Conservation (phyloP, 2,113 vertebrate species). For the Axis porcinus region DNA sequence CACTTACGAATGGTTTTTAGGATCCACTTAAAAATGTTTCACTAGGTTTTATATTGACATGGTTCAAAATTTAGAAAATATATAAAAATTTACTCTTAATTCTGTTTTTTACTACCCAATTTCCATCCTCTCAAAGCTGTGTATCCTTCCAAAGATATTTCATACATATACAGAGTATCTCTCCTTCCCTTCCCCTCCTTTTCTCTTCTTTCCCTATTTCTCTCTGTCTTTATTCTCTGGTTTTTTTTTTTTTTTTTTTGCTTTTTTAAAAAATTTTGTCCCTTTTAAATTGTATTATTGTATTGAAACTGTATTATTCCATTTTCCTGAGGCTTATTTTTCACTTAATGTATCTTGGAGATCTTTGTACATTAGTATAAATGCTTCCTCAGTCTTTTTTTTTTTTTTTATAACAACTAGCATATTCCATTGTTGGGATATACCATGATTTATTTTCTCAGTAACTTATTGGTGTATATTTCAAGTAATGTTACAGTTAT, state of each 20-base stretch:
- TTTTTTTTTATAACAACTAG: neutral
- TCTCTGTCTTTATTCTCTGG: neutral
- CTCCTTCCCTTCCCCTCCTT: fast-evolving
- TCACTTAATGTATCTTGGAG: neutral
- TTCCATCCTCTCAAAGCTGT: neutral
- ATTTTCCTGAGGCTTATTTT: neutral
- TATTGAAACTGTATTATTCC: neutral
- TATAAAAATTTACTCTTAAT: neutral
- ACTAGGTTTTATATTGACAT: neutral
- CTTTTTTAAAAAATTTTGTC: neutral
- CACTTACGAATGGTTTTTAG: neutral
- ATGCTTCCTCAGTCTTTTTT: neutral
- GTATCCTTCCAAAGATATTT: neutral
- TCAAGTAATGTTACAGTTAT: neutral
- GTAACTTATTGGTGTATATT: neutral
- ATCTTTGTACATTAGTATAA: neutral
- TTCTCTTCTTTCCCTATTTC: neutral
- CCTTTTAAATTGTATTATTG: neutral
- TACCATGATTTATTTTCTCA: neutral
- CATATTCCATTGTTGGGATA: neutral
- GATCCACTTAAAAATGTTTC: neutral
- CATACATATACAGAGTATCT: neutral
- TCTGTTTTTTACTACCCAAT: neutral
- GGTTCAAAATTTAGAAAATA: neutral
- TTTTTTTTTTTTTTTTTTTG: too few species aligned